Conservation (phyloP, 1,140 invertebrate genomes). For the Drosophila albomicans region DNA sequence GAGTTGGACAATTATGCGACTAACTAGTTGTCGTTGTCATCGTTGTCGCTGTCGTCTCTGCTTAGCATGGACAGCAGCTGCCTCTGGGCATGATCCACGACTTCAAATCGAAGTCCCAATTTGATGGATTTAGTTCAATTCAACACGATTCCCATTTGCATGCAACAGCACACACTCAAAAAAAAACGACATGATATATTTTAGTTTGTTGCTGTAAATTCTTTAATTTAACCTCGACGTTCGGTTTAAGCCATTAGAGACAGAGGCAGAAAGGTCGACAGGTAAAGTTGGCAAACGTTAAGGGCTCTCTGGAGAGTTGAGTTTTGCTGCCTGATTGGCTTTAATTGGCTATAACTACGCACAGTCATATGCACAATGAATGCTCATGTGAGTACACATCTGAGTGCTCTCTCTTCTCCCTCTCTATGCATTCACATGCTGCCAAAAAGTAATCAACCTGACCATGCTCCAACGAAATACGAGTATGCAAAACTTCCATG, state of each 20-base stretch:
- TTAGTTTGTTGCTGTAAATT: not conserved
- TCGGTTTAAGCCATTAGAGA: constrained; percentile 7
- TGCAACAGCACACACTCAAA: not conserved
- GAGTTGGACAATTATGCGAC: constrained; percentile 31
- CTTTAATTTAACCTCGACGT: not conserved
- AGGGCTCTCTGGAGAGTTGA: constrained; percentile 20
- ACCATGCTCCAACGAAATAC: constrained; percentile 8
- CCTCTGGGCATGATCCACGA: constrained; percentile 18
- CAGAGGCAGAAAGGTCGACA: constrained; percentile 2
- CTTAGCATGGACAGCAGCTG: constrained; percentile 35
- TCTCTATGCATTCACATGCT: not conserved
- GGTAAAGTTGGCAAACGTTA: constrained; percentile 19
- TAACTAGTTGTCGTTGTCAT: constrained; percentile 37
- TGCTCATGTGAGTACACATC: not conserved
- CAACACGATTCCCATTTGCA: constrained; percentile 11
- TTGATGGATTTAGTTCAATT: not conserved
- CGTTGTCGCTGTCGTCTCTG: constrained; percentile 3
- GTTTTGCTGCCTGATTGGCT: constrained; percentile 54
- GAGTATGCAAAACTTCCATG: constrained; percentile 18
- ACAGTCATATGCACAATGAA: constrained; percentile 12
- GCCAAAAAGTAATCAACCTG: constrained; percentile 23
- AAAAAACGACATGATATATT: constrained; percentile 1
- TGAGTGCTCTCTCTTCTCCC: no score
- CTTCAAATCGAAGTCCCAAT: not conserved
- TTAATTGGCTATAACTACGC: constrained; percentile 57